Conservation (phyloP, 2,888 invertebrate genomes). For the Conistra vaccinii region DNA sequence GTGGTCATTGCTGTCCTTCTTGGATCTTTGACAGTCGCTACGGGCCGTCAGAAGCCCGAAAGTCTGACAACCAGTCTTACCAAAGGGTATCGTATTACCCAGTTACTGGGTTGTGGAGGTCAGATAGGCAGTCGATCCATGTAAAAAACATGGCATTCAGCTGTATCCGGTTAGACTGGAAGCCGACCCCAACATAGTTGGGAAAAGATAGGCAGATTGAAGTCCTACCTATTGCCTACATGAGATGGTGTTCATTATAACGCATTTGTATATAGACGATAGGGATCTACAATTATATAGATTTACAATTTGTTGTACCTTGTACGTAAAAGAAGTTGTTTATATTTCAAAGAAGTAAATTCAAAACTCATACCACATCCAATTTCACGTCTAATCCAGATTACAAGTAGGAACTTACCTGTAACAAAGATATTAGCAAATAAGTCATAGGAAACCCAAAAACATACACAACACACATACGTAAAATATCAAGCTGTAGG, state of each 20-base stretch:
- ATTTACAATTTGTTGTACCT: background rate
- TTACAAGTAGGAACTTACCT: conserved; percentile 73
- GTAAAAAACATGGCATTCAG: no score
- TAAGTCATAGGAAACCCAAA: conserved; percentile 21
- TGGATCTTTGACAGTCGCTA: no score
- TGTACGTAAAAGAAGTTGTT: background rate
- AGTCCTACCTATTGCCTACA: no score
- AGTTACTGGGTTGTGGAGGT: no score
- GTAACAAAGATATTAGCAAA: conserved; percentile 70
- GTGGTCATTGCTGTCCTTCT: no score
- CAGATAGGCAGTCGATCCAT: no score
- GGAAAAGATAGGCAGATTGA: no score
- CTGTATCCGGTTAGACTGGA: no score
- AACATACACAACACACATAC: background rate
- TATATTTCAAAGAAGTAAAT: background rate
- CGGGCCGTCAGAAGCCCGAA: no score
- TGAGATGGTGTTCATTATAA: background rate
- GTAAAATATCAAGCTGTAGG: background rate
- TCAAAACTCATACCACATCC: conserved; percentile 8
- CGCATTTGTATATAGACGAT: background rate
- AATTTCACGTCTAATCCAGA: background rate
- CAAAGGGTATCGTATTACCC: no score
- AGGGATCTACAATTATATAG: background rate
- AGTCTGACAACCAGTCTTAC: no score
- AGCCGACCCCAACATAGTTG: no score